Percentiles rank a stretch among this genome's conserved stretches.
Conservation (phyloP, 2,888 invertebrate genomes). For the Drosophila differens region DNA sequence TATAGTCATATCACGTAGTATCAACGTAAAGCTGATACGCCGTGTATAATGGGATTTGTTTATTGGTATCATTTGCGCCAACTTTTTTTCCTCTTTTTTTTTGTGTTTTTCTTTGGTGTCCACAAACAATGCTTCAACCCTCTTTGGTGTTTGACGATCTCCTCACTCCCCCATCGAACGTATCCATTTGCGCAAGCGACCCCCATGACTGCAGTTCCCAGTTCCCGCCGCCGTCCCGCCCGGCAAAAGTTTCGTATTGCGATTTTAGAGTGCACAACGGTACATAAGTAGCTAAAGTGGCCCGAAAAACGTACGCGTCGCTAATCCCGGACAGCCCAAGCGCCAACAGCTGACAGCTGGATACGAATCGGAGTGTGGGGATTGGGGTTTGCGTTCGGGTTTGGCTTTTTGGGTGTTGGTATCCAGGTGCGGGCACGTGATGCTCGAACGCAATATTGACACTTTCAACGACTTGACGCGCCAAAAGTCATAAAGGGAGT, state of each 20-base stretch:
- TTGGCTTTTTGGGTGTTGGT: slow-evolving; percentile 1
- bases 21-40: slow-evolving; percentile 83
- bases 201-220: slow-evolving; percentile 41
- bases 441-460: slow-evolving; percentile 82
- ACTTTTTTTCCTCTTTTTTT: slow-evolving; percentile 20
- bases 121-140: slow-evolving; percentile 28
- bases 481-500: slow-evolving; percentile 80
- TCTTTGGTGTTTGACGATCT: background rate
- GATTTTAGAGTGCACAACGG: slow-evolving; percentile 77
- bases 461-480: slow-evolving; percentile 80
- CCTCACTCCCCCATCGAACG: background rate
- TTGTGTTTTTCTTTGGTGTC: slow-evolving; percentile 15
- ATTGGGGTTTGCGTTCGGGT: background rate
- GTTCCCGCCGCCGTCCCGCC: background rate
- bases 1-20: slow-evolving; percentile 83
- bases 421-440: slow-evolving; percentile 75
- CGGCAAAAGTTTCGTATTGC: slow-evolving; percentile 73
- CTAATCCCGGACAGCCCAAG: slow-evolving; percentile 68
- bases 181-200: slow-evolving; percentile 33
- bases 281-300: slow-evolving; percentile 71
- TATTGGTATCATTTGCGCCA: slow-evolving; percentile 84
- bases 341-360: slow-evolving; percentile 62
- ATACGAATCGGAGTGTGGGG: slow-evolving; percentile 15
- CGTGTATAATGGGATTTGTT: slow-evolving; percentile 85
- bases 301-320: slow-evolving; percentile 54